Base-by-base conservation (phyloP, 2,113 vertebrate genomes). In the Rutilus rutilus region DNA sequence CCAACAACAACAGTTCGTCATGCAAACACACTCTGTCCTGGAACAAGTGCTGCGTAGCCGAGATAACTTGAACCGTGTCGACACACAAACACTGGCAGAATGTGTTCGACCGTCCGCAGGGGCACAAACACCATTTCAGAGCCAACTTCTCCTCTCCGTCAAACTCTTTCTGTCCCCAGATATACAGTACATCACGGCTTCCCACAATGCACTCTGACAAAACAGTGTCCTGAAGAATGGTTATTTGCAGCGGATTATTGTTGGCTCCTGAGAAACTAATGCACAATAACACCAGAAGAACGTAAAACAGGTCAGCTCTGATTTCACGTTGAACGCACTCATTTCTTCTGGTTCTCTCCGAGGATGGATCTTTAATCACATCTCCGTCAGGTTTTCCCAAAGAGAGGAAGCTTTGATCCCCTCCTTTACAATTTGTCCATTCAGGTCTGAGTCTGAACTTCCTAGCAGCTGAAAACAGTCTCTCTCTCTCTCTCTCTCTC, bases 31-130 rank as follows among this genome's bases (percentile, higher is more conserved):
- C 25, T 10, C 52, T 59, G 33, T 62, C 17, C 62, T 67, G 75
- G 33, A 57, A 84, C 86, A 79, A 60, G 39, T 14, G 47, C 87
- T 85, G 87, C 19, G n/a, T 30, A 50, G 47, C 78, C 39, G 52
- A 88, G 87, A 86, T 86, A 85, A 83, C 52, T 45, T 65, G 9
- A 57, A 60, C 82, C n/a, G 42, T 33, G 23, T n/a, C 36, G 10
- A 76, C 78, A 25, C 86, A 65, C 83, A 85, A 17, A 80, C 82
- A 81, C 67, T 59, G 78, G 19, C 85, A 60, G 23, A 83, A 19
- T 78, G 76, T 78, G 30, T 33, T 19, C 11, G 19, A 30, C 50
- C 25, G 0, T 79, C 76, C 59, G 36, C 52, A 57, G 19, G 39
- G 12, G 6, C 33, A 62, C 54, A 25, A 7, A 62, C 42, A 27